Evolutionary conservation across 2,113 vertebrate species (phyloP).

Genomic region (Nyctibius bracteatus): DNA sequence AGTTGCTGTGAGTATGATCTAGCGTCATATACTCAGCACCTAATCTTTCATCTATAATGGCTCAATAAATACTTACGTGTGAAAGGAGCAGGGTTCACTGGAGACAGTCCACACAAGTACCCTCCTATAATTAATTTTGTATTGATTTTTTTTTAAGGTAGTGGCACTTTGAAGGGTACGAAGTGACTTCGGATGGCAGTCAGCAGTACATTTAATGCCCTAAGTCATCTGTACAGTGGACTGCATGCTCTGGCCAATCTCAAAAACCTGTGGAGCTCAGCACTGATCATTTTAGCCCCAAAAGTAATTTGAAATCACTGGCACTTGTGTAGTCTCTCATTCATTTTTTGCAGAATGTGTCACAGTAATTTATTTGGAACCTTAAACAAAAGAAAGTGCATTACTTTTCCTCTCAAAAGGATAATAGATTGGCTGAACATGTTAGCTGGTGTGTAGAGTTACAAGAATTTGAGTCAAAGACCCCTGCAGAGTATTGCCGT

Average conservation of each 20-base stretch:
- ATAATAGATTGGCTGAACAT: neutral
- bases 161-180: neutral
- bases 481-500: neutral
- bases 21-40: neutral
- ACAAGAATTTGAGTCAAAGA: neutral
- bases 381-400: neutral
- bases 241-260: neutral
- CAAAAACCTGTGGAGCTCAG: neutral
- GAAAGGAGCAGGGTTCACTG: neutral
- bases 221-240: neutral
- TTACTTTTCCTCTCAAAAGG: neutral
- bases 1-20: constrained; percentile 81
- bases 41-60: neutral
- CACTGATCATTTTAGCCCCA: neutral
- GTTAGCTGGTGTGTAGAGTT: neutral
- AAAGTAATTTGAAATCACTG: neutral
- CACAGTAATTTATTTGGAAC: neutral
- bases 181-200: neutral
- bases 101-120: neutral
- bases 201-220: neutral
- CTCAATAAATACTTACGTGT: neutral
- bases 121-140: neutral
- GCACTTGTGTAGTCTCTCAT: neutral
- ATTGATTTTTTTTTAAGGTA: neutral
- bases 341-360: neutral